Base-by-base conservation (phyloP, 1,140 invertebrate genomes). In the Drosophila ficusphila region DNA sequence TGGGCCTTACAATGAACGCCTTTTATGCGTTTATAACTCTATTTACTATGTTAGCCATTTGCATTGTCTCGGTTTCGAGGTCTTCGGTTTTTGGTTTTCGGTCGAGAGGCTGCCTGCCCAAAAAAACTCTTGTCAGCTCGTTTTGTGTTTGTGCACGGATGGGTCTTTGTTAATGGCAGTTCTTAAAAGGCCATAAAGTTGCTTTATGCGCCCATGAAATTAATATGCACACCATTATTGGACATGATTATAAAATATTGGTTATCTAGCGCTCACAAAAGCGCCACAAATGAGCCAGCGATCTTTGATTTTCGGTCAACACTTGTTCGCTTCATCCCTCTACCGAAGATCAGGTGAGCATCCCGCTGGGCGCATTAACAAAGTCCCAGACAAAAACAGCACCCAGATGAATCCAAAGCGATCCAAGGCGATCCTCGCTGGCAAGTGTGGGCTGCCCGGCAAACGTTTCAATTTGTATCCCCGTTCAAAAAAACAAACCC, bases 211-310 rank as follows among this genome's bases (percentile, higher is more conserved):
- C 68, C 67, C 74, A 77, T 57, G 82, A 88, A 88, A 86, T 86
- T 86, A 86, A 86, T 86, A 88, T 82, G 82, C 82, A 64, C 61
- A 88, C 82, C 82, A 86, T 88, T 86, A 88, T 88, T 77, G 77
- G 77, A 81, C 74, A 74, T 86, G 83, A 86, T 88, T 88, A 88
- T 86, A 86, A 86, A 82, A 86, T 86, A 86, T 86, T 88, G 82
- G 51, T 52, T 64, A 81, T 88, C 82, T 82, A 71, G 82, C 82
- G 69, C 68, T 61, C 64, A 86, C 82, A 86, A 86, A 88, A 64
- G 82, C 77, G 46, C 47, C 73, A 58, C 62, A 74, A 86, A 79
- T 86, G 79, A 85, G 70, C 69, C 36, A 62, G 42, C 47, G 58
- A 74, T 74, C 69, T 88, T 69, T 75, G 77, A 88, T 74, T 82